Evolutionary conservation across 2,888 invertebrate genomes (phyloP).

Genomic region (Spodoptera littoralis): DNA sequence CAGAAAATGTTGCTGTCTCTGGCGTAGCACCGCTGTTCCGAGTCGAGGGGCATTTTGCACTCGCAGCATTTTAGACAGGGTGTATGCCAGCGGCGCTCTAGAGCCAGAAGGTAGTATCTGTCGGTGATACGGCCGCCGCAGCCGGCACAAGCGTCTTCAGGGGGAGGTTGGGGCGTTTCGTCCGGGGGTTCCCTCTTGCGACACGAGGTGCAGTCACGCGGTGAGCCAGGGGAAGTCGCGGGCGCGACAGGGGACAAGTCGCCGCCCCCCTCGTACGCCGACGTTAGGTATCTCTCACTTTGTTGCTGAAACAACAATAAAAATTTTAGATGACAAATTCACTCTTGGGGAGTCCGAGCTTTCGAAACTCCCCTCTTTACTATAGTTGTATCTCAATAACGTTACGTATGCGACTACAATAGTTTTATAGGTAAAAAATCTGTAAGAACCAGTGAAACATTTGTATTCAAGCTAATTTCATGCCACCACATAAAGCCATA

Average conservation of each 20-base stretch:
- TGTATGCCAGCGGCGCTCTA: constrained; percentile 97
- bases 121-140: constrained; percentile 96
- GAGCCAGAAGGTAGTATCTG: constrained; percentile 96
- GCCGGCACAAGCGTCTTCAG: constrained; percentile 93
- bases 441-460: too few relatives aligned
- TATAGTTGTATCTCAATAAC: too few relatives aligned
- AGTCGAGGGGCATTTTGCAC: constrained; percentile 96
- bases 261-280: constrained; percentile 92
- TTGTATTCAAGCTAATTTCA: too few relatives aligned
- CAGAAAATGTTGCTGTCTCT: constrained; percentile 98
- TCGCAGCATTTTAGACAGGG: constrained; percentile 97
- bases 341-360: neutral
- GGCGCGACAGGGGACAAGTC: constrained; percentile 93
- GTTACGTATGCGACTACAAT: too few relatives aligned
- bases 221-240: constrained; percentile 90
- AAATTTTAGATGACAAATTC: constrained; percentile 46
- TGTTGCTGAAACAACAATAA: constrained; percentile 87
- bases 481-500: too few relatives aligned
- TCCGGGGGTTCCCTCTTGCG: constrained; percentile 89
- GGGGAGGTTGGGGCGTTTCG: constrained; percentile 80
- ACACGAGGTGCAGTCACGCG: constrained; percentile 89
- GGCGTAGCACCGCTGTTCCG: constrained; percentile 97
- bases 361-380: too few relatives aligned
- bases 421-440: too few relatives aligned
- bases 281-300: constrained; percentile 91